Evolutionary conservation across 2,797 vertebrate genomes (phyloP).

Genomic region (Fringilla coelebs): DNA sequence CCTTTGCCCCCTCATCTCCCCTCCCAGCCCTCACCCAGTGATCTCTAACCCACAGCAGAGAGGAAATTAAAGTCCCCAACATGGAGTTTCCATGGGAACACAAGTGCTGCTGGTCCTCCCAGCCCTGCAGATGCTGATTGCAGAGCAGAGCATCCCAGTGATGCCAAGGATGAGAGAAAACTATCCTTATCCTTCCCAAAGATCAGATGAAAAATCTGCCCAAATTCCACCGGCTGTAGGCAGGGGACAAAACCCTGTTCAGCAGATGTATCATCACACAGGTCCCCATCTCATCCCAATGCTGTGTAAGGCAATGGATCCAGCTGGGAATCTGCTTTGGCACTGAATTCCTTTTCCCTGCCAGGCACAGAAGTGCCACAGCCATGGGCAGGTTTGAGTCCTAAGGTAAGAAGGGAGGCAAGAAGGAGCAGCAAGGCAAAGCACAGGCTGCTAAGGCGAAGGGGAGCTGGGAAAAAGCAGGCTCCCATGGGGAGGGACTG

Average conservation of each 20-base stretch:
- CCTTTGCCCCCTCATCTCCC: background rate
- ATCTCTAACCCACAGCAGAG: background rate
- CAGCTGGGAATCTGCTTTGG: background rate
- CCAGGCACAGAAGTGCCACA: background rate
- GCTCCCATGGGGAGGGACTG: background rate
- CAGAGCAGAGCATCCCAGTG: background rate
- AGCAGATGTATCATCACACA: background rate
- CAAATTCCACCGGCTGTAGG: background rate
- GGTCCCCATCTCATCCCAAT: background rate
- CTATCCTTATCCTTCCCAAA: background rate
- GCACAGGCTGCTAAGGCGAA: background rate
- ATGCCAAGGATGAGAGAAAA: background rate
- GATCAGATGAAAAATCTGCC: background rate
- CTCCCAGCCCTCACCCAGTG: background rate
- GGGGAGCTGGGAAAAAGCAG: background rate
- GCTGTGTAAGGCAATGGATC: background rate
- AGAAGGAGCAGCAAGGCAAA: background rate
- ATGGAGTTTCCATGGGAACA: constrained; percentile 56
- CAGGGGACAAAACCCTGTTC: background rate
- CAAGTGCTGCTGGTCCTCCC: constrained; percentile 28
- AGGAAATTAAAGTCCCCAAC: background rate
- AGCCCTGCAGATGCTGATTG: constrained; percentile 36
- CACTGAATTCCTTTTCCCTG: background rate
- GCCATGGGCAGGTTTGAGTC: background rate
- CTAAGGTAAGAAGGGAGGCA: background rate